Evolutionary conservation across 2,888 invertebrate genomes (phyloP).

Genomic region (Drosophila stalkeri): DNA sequence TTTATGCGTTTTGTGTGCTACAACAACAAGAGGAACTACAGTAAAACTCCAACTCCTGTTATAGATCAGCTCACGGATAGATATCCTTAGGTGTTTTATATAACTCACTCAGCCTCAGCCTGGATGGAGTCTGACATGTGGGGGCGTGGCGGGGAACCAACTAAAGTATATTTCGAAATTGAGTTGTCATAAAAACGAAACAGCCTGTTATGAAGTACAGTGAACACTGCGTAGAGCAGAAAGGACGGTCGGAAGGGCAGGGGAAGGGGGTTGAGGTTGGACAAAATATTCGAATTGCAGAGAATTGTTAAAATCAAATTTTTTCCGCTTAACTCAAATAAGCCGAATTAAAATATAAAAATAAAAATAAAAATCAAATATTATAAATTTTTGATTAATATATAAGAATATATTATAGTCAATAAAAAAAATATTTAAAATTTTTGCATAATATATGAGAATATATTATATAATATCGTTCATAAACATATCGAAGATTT

Average conservation of each 20-base stretch:
- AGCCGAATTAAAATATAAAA: too few relatives aligned
- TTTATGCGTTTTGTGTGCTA: constrained; percentile 76
- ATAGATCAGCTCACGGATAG: constrained; percentile 70
- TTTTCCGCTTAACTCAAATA: too few relatives aligned
- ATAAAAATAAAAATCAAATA: too few relatives aligned
- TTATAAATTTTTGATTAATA: too few relatives aligned
- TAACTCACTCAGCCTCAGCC: constrained; percentile 5
- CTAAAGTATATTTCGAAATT: constrained; percentile 77
- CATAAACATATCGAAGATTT: too few relatives aligned
- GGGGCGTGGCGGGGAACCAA: constrained; percentile 35
- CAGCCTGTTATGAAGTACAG: constrained; percentile 43
- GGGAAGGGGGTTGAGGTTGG: too few relatives aligned
- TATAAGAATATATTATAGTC: too few relatives aligned
- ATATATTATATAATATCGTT: too few relatives aligned
- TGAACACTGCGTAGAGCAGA: background rate
- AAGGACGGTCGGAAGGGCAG: background rate
- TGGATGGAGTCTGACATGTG: background rate
- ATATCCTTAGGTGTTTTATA: constrained; percentile 36
- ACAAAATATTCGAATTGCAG: too few relatives aligned
- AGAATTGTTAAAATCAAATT: too few relatives aligned
- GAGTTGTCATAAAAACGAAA: constrained; percentile 77
- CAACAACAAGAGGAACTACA: constrained; percentile 19
- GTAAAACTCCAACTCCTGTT: constrained; percentile 38
- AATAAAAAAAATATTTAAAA: too few relatives aligned
- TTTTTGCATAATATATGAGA: too few relatives aligned